These are phyloP conservation scores for Dioctria linearis DNA, from an alignment of 2,888 invertebrate species.

Conservation along the genomic window DNA sequence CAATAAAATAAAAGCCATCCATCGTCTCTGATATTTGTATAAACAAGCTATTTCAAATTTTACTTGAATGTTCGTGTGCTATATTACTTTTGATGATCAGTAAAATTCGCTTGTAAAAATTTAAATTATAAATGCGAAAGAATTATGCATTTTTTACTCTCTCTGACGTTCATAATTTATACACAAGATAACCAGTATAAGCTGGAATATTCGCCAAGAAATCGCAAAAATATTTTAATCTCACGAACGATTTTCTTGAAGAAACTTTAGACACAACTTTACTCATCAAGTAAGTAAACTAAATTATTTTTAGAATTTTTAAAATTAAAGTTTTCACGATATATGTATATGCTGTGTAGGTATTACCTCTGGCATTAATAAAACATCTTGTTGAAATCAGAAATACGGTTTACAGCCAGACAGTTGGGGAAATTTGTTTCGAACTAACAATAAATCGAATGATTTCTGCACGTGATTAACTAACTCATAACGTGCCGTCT, in stretches of 20 bases:
- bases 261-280: background rate
- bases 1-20: too few species aligned
- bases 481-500: too few species aligned
- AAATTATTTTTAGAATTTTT: background rate
- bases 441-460: background rate
- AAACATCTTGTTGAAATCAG: too few species aligned
- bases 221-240: background rate
- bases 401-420: background rate
- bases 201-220: background rate
- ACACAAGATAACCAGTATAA: background rate
- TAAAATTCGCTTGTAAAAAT: too few species aligned
- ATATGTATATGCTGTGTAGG: background rate
- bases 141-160: conserved; percentile 4
- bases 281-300: background rate
- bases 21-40: too few species aligned
- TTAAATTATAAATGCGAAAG: background rate
- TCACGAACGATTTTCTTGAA: background rate
- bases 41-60: too few species aligned
- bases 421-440: conserved; percentile 4
- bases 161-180: background rate
- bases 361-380: background rate
- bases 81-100: too few species aligned
- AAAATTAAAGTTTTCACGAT: background rate
- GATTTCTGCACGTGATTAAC: background rate
- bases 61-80: too few species aligned